These are phyloP conservation scores for Protonemura montana DNA, from an alignment of 2,888 invertebrate genomes.

Conservation along the genomic window DNA sequence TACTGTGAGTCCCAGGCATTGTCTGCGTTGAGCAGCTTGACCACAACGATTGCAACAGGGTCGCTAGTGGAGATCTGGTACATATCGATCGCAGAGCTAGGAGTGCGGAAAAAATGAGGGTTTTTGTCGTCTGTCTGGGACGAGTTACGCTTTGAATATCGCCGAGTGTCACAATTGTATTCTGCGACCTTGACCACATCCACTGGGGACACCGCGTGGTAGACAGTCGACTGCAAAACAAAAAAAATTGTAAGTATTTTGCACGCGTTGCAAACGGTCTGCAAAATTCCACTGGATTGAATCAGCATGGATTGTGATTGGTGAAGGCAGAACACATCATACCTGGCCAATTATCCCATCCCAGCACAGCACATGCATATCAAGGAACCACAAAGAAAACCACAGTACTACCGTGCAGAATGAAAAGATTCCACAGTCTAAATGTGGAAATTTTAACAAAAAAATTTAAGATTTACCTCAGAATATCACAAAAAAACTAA, in stretches of 20 bases:
- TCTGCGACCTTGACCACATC: conserved; percentile 38
- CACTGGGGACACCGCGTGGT: conserved; percentile 29
- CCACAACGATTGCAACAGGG: conserved; percentile 21
- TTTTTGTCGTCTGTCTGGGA: neutral
- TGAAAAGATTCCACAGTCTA: too few species aligned
- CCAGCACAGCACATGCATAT: too few species aligned
- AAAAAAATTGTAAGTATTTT: neutral
- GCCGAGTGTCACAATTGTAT: conserved; percentile 43
- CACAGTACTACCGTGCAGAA: too few species aligned
- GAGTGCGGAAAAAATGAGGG: neutral
- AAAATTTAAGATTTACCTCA: too few species aligned
- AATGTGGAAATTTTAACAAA: too few species aligned
- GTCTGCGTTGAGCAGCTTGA: neutral
- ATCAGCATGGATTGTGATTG: too few species aligned
- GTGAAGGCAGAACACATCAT: too few species aligned
- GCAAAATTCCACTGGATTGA: too few species aligned
- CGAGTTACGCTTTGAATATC: neutral
- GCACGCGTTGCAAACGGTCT: too few species aligned
- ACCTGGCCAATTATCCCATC: too few species aligned
- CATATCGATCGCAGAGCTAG: neutral
- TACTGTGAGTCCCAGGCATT: conserved; percentile 43
- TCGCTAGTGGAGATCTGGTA: neutral
- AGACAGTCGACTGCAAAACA: neutral
- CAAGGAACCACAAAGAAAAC: too few species aligned
- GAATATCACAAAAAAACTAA: too few species aligned